Conservation (phyloP, 2,888 invertebrate genomes). For the Asteroscopus sphinx region DNA sequence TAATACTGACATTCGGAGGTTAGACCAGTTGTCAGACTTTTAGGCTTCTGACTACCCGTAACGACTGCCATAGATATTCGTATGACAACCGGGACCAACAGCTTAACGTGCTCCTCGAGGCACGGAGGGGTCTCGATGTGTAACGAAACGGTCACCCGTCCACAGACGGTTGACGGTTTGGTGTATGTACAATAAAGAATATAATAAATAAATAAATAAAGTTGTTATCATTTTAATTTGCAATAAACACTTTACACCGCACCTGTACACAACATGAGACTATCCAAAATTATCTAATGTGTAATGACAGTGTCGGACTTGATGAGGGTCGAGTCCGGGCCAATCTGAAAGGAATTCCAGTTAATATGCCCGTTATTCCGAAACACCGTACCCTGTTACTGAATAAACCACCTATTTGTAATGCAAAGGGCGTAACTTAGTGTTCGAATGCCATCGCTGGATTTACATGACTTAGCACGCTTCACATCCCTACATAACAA, state of each 20-base stretch:
- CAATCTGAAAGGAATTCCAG: conserved; percentile 83
- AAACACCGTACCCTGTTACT: conserved; percentile 66
- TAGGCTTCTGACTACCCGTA: too few relatives aligned
- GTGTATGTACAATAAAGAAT: too few relatives aligned
- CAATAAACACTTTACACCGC: conserved; percentile 47
- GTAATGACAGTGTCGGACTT: conserved; percentile 84
- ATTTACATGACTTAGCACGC: conserved; percentile 3
- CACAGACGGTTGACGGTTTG: too few relatives aligned
- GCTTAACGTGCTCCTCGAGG: too few relatives aligned
- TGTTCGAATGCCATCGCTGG: conserved; percentile 45
- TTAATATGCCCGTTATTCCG: conserved; percentile 78
- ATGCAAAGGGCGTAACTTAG: conserved; percentile 25
- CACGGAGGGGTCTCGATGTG: too few relatives aligned
- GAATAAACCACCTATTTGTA: conserved; percentile 40
- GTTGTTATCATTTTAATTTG: conserved; percentile 8
- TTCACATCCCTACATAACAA: conserved; percentile 10
- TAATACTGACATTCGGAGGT: too few relatives aligned
- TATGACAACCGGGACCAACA: too few relatives aligned
- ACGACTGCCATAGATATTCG: too few relatives aligned
- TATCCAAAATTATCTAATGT: conserved; percentile 78
- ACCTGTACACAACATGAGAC: conserved; percentile 67
- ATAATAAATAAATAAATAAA: conserved; percentile 4
- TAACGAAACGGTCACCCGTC: too few relatives aligned
- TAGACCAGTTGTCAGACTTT: neutral
- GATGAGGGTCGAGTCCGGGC: conserved; percentile 79